Evolutionary conservation across 2,113 vertebrate species (phyloP), one percentile per base, ranked within the genome.

Genomic region (Lagopus muta): DNA sequence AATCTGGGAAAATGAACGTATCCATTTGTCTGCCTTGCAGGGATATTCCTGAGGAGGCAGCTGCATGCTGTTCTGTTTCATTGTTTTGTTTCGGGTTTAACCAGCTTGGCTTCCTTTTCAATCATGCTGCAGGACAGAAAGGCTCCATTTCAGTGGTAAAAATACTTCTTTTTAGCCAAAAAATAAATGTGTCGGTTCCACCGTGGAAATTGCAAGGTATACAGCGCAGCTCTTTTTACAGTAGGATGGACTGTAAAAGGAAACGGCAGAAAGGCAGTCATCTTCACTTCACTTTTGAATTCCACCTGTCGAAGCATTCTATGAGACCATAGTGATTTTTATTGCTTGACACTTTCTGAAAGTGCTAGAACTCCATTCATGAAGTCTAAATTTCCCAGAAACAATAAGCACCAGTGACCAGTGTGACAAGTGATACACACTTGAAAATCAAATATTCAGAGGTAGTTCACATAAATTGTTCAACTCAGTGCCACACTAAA

Each of bases 41-140:
- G 91, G 91, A 89, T 92, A 70, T 93, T 95, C 85, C 92, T 88
- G 94, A 95, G 87, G 91, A 95, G 92, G 85, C 92, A 96, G 92
- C 92, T 93, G 91, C 92, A 82, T 4, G 6, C 75, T 95, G 91
- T 73, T 95, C 67, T 1, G 2, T 93, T 93, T 95, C 92, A 74
- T 86, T 81, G 72, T 81, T 66, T 74, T 92, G 88, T 65, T 94
- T 77, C 43, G 79, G 60, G 89, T 95, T 89, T 86, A 89, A 77
- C 84, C 91, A 89, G 82, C 50, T 88, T 96, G 95, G 84, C 92
- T 94, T 95, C 82, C 91, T 92, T 87, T 89, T 84, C 78, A 87
- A 62, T 36, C 78, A 47, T 92, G 67, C 94, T 87, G 82, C 58
- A 90, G 91, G 89, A 93, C 71, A 89, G 67, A 67, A 85, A 89